phyloP scores from a whole-genome alignment of 2,797 vertebrate species.

The Spinus olivaceus region DNA sequence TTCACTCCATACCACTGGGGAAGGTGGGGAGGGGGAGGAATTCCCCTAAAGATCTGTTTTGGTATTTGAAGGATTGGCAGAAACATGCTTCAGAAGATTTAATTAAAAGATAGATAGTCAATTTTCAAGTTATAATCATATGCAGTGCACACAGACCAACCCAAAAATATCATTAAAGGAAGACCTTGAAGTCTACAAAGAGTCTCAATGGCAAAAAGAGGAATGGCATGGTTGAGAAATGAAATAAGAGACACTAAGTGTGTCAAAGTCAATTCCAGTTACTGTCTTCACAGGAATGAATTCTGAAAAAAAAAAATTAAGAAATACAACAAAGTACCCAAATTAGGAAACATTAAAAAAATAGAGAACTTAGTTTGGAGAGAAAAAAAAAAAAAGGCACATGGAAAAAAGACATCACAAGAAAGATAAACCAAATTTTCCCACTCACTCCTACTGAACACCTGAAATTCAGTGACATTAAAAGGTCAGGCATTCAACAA shows the following conservation, averaged over 20 bases:
- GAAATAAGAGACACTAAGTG: not conserved
- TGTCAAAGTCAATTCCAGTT: not conserved
- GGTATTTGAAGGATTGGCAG: not conserved
- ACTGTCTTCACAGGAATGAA: not conserved
- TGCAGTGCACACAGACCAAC: not conserved
- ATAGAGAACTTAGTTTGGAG: not conserved
- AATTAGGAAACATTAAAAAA: not conserved
- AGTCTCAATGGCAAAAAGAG: not conserved
- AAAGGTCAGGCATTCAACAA: not conserved
- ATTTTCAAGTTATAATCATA: not conserved
- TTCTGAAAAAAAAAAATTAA: not conserved
- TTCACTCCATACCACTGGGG: accelerated
- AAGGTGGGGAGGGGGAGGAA: accelerated
- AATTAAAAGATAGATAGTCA: not conserved
- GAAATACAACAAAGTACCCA: not conserved
- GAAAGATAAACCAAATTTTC: not conserved
- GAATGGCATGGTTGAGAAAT: not conserved
- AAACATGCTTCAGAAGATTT: not conserved
- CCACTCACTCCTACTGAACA: not conserved
- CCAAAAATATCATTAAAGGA: not conserved
- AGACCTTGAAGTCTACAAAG: not conserved
- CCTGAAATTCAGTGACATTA: not conserved
- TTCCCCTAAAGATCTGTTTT: not conserved
- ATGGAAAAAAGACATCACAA: not conserved
- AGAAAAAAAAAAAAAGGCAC: not conserved